Base-by-base conservation (phyloP, 2,888 invertebrate genomes). In the Dynastes maya region DNA sequence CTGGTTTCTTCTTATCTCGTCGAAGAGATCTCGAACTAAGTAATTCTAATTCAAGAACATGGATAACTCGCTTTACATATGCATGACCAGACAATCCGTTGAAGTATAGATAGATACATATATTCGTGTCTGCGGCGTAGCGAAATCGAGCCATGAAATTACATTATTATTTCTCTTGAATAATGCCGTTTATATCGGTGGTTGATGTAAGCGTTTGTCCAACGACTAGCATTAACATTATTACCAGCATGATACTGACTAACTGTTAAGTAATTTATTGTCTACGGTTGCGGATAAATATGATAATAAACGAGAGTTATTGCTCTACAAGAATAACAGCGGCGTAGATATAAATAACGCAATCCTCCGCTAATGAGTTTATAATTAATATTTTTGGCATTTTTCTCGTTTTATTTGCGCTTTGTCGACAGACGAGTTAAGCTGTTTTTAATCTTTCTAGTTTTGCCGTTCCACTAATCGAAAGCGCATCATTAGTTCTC, bases 211-310 rank as follows among this genome's bases (percentile, higher is more conserved):
- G 58, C 72, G 72, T 72, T 71, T 77, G 77, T 77, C 71, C 61
- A 61, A 71, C 64, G 77, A 77, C 70, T 53, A 45, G 61, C 61
- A 78, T 78, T 78, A 78, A 78, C 75, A 74, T 75, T 78, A 78
- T 65, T 75, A 75, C 75, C 74, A 78, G 78, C 78, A 75, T 45
- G 75, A 68, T 75, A 64, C 75, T 75, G 78, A 68, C 75, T 75
- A 78, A 78, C 78, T 68, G 75, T 78, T 78, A 75, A 61, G 68
- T 72, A 78, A 78, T 78, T 78, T 78, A 78, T 78, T 61, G 77
- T 71, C 71, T 61, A 45, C 70, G 49, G 70, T 53, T 70, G 61
- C 70, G 71, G 64, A 77, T 77, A 77, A 77, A 77, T 77, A 77
- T 71, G 77, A 71, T 71, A 71, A 77, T 77, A 77, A 77, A 77